Base-by-base conservation (phyloP, 1,140 invertebrate species). In the Bombyx mandarina region DNA sequence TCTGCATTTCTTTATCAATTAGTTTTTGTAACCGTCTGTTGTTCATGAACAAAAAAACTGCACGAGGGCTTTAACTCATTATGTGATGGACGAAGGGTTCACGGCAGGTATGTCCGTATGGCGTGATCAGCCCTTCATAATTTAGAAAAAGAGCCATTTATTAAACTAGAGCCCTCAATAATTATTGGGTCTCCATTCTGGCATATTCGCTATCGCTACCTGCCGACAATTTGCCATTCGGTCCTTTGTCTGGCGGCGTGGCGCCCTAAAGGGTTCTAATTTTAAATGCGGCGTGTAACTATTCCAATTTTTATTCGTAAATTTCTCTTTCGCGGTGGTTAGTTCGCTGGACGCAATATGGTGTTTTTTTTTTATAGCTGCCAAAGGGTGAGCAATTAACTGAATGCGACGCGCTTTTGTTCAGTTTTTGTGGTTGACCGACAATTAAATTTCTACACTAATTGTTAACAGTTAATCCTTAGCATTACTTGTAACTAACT, bases 221-320 rank as follows among this genome's bases (percentile, higher is more conserved):
- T 87, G 83, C 83, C 73, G 78, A 75, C 79, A 85, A 79, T 87
- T 87, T 77, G 82, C 82, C 77, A 85, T 84, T 85, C 71, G 79
- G 76, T 73, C 65, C 76, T 77, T 85, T 87, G 81, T 87, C 77
- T 84, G 82, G 73, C 82, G 81, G 84, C 74, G 82, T 87, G 84
- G 84, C 84, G 82, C 84, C 82, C 84, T 84, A 85, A 87, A 87
- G 84, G 84, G 84, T 84, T 87, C 73, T 87, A 87, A 87, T 87
- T 87, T 82, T 82, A 80, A 87, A 87, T 84, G 79, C 75, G 73
- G 66, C 84, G 84, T 87, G 81, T 87, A 87, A 87, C 82, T 78
- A 87, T 87, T 80, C 66, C 60, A 62, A 66, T 77, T 67, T 84
- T 87, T 84, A 87, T 87, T 83, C 70, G 73, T 80, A 83, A 87